Conservation (phyloP, 2,888 invertebrate genomes). For the Lasius fuliginosus region DNA sequence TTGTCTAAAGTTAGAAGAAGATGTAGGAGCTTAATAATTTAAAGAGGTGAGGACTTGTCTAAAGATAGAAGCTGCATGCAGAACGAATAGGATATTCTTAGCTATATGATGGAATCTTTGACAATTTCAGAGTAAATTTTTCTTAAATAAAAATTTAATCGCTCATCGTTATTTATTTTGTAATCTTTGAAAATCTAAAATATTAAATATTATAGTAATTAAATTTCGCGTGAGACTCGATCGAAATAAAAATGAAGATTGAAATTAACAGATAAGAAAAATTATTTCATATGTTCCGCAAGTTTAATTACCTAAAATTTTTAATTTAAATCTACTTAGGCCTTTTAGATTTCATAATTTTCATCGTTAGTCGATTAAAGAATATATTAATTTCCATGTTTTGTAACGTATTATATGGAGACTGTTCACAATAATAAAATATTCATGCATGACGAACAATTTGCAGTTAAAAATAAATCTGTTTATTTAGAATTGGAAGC, state of each 20-base stretch:
- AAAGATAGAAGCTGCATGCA: constrained; percentile 8
- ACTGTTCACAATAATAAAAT: neutral
- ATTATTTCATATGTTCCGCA: neutral
- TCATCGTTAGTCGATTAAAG: neutral
- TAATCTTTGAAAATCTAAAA: neutral
- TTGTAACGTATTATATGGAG: neutral
- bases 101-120: neutral
- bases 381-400: constrained; percentile 1
- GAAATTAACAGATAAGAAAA: constrained; percentile 3
- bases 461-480: neutral
- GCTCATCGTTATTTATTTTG: neutral
- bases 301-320: neutral
- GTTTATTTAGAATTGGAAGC: neutral
- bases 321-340: neutral
- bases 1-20: constrained; percentile 20
- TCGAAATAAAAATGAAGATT: neutral
- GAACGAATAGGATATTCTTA: neutral
- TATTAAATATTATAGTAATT: neutral
- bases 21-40: constrained; percentile 14
- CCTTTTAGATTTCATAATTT: neutral
- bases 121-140: neutral
- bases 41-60: neutral
- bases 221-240: neutral
- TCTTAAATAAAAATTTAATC: neutral
- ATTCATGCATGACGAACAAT: neutral